phyloP scores from a whole-genome alignment of 2,113 vertebrate genomes.

The Alectura lathami region DNA sequence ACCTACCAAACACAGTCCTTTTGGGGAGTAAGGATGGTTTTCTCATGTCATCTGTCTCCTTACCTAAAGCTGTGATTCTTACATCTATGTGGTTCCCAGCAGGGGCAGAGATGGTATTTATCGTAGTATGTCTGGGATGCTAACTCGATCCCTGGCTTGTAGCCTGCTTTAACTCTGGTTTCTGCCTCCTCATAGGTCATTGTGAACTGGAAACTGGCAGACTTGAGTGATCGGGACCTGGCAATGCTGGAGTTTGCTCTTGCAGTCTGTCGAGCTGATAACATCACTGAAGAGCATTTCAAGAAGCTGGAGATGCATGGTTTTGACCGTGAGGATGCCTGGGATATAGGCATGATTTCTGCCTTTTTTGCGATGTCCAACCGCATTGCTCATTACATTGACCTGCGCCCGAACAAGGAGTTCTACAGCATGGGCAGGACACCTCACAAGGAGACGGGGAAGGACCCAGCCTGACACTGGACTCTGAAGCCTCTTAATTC shows the following conservation, averaged over 20 bases:
- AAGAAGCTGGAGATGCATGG: conserved; percentile 78
- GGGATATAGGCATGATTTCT: conserved; percentile 85
- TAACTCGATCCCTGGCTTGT: no score
- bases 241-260: conserved; percentile 87
- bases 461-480: background rate
- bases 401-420: conserved; percentile 82
- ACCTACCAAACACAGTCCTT: background rate
- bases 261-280: conserved; percentile 78
- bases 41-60: background rate
- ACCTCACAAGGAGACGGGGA: background rate
- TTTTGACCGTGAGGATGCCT: conserved; percentile 84
- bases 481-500: background rate
- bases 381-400: conserved; percentile 79
- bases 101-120: no score
- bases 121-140: no score
- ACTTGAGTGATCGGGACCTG: conserved; percentile 73
- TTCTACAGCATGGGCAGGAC: conserved; percentile 83
- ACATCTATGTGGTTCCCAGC: background rate
- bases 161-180: background rate
- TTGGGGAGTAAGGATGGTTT: background rate
- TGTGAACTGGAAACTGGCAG: conserved; percentile 82
- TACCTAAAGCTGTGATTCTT: background rate
- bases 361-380: conserved; percentile 88
- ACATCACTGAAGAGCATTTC: conserved; percentile 83
- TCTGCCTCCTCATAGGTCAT: conserved; percentile 69